Base-by-base conservation (phyloP, 1,140 invertebrate genomes). In the Maconellicoccus hirsutus region DNA sequence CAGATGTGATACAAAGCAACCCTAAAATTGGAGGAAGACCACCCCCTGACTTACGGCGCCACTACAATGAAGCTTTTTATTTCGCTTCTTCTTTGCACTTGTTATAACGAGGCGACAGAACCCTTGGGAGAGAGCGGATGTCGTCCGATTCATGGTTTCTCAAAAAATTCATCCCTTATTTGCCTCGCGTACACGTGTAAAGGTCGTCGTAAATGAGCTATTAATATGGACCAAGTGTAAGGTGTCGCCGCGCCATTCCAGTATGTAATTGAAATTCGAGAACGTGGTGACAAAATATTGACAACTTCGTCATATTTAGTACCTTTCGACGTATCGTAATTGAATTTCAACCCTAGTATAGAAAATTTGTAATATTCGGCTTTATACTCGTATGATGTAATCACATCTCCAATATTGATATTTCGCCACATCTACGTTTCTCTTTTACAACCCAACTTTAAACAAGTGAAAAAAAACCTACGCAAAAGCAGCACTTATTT, bases 1-100 rank as follows among this genome's bases (percentile, higher is more conserved):
- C 42, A 52, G 42, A 52, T 52, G 42, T 19, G 42, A 52, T 52
- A 52, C 42, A 52, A 52, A 52, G 42, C 42, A 52, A 52, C 42
- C 42, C 42, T 52, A 52, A 52, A 52, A 52, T 52, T 52, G 42
- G 42, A 52, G 42, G 42, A 52, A 52, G 42, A 52, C 42, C 42
- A 52, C 42, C 42, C 42, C 42, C 42, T 52, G n/a, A 8, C 42
- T 52, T 52, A 52, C 42, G 42, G 42, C 42, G 42, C 42, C 42
- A 52, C 42, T 52, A 52, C 42, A 52, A 52, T 52, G 42, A 52
- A 52, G 42, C 42, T 52, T 52, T 52, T 52, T 52, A 52, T 52
- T 52, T 52, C 12, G 29, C 29, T 33, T 33, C 29, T 33, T 33
- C 29, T 33, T 52, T 52, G 42, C 42, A 52, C 42, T 52, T 52